Conservation (phyloP, 2,797 vertebrate genomes). For the Lepilemur ruficaudatus region DNA sequence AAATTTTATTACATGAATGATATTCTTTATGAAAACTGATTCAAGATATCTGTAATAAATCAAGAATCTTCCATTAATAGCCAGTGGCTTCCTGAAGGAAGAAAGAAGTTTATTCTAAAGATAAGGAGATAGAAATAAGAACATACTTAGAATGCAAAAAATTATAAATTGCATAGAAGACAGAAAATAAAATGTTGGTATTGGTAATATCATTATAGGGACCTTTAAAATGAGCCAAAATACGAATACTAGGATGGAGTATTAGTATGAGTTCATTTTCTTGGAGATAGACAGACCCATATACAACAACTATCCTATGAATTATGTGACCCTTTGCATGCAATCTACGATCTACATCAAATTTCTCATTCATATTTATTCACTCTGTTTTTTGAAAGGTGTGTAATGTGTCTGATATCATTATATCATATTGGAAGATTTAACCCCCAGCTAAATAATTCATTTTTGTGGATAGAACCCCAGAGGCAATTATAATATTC, state of each 20-base stretch:
- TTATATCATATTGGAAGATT: neutral
- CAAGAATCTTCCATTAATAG: neutral
- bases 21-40: neutral
- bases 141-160: neutral
- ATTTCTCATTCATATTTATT: neutral
- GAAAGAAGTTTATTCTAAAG: neutral
- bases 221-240: neutral
- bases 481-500: constrained; percentile 34
- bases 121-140: neutral
- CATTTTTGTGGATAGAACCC: constrained; percentile 32
- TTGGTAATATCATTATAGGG: neutral
- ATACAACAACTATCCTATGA: neutral
- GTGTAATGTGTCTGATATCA: neutral
- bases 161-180: neutral
- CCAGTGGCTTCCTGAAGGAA: neutral
- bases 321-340: neutral
- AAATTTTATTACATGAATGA: neutral
- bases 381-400: neutral
- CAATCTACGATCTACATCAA: neutral
- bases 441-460: constrained; percentile 12
- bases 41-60: neutral
- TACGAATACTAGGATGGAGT: neutral
- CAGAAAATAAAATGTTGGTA: neutral
- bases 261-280: neutral
- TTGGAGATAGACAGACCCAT: neutral